These are phyloP conservation scores for Fragum sueziense DNA, from an alignment of 2,888 invertebrate species.

Conservation along the genomic window DNA sequence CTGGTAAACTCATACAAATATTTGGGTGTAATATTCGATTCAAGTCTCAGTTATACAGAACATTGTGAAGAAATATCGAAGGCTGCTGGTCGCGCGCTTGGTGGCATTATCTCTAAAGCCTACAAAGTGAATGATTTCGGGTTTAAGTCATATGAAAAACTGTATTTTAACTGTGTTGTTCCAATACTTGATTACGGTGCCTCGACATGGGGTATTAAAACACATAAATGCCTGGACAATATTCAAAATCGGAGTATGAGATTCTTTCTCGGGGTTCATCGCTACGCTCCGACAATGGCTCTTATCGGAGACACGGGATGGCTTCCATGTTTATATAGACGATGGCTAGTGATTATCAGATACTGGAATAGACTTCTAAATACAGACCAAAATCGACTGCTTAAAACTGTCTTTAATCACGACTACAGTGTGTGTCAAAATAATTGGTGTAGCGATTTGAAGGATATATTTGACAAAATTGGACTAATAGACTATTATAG, in stretches of 20 bases:
- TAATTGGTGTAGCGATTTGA: slow-evolving; percentile 34
- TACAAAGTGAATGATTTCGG: slow-evolving; percentile 39
- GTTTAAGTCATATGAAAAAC: slow-evolving; percentile 36
- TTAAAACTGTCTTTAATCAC: slow-evolving; percentile 12
- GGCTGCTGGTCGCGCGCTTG: slow-evolving; percentile 37
- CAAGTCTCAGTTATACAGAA: slow-evolving; percentile 19
- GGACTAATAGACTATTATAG: background rate
- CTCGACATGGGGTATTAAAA: slow-evolving; percentile 36
- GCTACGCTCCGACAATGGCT: slow-evolving; percentile 28
- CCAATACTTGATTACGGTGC: slow-evolving; percentile 11
- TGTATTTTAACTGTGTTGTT: slow-evolving; percentile 36
- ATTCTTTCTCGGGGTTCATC: slow-evolving; percentile 42
- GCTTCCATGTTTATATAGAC: slow-evolving; percentile 28
- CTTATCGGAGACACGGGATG: slow-evolving; percentile 39
- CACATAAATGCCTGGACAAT: slow-evolving; percentile 20
- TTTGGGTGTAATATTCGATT: slow-evolving; percentile 42
- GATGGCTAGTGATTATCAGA: slow-evolving; percentile 33
- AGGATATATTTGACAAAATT: background rate
- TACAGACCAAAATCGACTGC: slow-evolving; percentile 4
- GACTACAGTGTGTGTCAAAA: slow-evolving; percentile 14
- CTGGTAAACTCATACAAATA: slow-evolving; percentile 40
- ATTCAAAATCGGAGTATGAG: too few species aligned
- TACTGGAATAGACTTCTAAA: slow-evolving; percentile 43
- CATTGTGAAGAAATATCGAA: slow-evolving; percentile 19
- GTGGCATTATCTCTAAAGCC: slow-evolving; percentile 34